Base-by-base conservation (phyloP, 2,797 vertebrate species). In the Hypotaenidia okinawae region DNA sequence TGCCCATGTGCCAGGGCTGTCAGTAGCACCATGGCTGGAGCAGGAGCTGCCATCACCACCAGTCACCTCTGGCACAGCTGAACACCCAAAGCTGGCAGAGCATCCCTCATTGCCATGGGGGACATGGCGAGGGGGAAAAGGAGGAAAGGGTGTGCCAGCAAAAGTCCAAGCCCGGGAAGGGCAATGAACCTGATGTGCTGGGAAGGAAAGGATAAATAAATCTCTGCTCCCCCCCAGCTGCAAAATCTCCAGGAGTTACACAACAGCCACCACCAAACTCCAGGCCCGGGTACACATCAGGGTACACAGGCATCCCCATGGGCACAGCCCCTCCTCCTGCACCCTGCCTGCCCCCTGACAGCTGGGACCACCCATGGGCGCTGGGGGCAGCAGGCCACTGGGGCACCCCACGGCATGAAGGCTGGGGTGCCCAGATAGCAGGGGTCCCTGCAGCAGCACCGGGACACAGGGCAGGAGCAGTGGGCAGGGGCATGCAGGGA, bases 161-260 rank as follows among this genome's bases (percentile, higher is more conserved):
- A 17, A 33, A 24, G 17, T 8, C 66, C 49, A 16, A 57, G 39
- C 62, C 45, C 1, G 0, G 54, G 47, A 41, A 12, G 41, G 74
- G 52, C 18, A n/a, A 22, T 9, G 41, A 81, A 47, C 52, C 52
- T 0, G 3, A 21, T 0, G 3, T 33, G 63, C 22, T 2, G 47
- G 37, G 52, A 73, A 77, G 52, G 19, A 16, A 69, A 55, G 79
- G 23, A 85, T 12, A 49, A 89, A 84, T 4, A 43, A 68, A 84
- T 21, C 43, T 18, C 43, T 45, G 43, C 18, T 4, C 43, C 43
- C 66, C 2, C 5, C 2, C 6, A 5, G 11, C 61, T 59, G 72
- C 78, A 87, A 91, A 82, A 87, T 75, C 89, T 84, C 82, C 16
- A 8, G 89, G 79, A 93, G 92, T 95, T 96, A 93, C 91, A 96